Percentiles rank a stretch among this genome's conserved stretches.
phyloP scores from a whole-genome alignment of 1,140 invertebrate species.

The Drosophila sechellia region DNA sequence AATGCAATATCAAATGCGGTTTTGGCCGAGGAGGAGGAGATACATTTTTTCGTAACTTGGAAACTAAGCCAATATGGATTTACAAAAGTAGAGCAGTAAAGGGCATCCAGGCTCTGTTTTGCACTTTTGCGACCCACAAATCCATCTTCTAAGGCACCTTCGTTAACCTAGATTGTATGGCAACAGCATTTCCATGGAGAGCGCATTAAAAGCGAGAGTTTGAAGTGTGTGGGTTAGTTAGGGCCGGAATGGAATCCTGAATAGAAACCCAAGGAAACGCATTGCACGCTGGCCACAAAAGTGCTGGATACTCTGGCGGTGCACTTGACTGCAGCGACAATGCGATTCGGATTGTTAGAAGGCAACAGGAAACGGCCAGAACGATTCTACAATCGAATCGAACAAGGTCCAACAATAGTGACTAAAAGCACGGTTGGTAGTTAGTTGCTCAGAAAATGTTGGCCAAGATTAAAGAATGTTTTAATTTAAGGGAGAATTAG shows the following conservation, averaged over 20 bases:
- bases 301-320: slow-evolving; percentile 32
- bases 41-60: background rate
- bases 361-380: background rate
- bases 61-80: background rate
- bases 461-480: too few relatives aligned
- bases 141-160: slow-evolving; percentile 58
- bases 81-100: background rate
- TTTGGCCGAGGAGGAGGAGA: background rate
- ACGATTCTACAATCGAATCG: background rate
- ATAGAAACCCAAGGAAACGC: slow-evolving; percentile 32
- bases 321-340: slow-evolving; percentile 1
- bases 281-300: slow-evolving; percentile 45
- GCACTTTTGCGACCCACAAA: slow-evolving; percentile 16
- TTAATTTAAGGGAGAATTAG: too few relatives aligned
- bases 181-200: slow-evolving; percentile 44
- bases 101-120: background rate
- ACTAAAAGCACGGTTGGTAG: background rate
- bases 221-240: slow-evolving; percentile 57
- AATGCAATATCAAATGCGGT: too few relatives aligned
- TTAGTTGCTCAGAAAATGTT: too few relatives aligned
- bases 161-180: slow-evolving; percentile 70
- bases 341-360: slow-evolving; percentile 29
- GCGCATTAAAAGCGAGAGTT: slow-evolving; percentile 70
- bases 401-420: background rate
- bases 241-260: background rate